Conservation (phyloP, 2,113 vertebrate species). For the Ochotona curzoniae region DNA sequence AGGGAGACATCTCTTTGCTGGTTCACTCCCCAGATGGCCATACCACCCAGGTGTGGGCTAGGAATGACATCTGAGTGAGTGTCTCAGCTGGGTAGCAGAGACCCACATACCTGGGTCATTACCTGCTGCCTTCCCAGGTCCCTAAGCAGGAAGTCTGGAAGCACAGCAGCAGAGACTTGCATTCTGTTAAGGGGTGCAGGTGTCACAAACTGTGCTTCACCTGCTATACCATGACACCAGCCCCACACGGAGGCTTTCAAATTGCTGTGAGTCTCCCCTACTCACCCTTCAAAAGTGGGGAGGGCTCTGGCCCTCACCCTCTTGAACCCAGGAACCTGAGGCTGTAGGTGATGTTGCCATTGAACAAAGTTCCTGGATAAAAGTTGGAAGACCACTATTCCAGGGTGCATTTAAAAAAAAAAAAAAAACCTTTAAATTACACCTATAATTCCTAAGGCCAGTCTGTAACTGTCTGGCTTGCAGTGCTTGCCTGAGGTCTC, state of each 20-base stretch:
- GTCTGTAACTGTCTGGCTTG: neutral
- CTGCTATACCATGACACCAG: no score
- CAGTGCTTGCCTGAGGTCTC: neutral
- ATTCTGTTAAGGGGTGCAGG: no score
- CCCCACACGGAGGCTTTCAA: neutral
- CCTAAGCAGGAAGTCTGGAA: no score
- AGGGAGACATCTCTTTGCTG: no score
- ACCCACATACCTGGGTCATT: no score
- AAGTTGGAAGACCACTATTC: neutral
- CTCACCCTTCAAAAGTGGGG: neutral
- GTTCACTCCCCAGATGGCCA: no score
- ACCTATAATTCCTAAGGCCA: neutral
- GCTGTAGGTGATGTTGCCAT: neutral
- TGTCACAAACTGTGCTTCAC: no score
- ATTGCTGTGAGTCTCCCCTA: neutral
- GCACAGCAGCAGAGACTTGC: no score
- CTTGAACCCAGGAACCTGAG: neutral
- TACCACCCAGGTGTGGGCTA: no score
- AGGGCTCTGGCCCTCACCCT: neutral
- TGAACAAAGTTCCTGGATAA: neutral
- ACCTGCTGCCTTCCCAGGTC: no score
- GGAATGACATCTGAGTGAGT: no score
- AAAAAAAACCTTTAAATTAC: constrained; percentile 62
- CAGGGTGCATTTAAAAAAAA: neutral
- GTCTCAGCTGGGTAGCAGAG: no score